Percentiles rank a stretch among this genome's conserved stretches.
These are phyloP conservation scores for Drosophila paracracens DNA, from an alignment of 2,888 invertebrate species.

Conservation along the genomic window DNA sequence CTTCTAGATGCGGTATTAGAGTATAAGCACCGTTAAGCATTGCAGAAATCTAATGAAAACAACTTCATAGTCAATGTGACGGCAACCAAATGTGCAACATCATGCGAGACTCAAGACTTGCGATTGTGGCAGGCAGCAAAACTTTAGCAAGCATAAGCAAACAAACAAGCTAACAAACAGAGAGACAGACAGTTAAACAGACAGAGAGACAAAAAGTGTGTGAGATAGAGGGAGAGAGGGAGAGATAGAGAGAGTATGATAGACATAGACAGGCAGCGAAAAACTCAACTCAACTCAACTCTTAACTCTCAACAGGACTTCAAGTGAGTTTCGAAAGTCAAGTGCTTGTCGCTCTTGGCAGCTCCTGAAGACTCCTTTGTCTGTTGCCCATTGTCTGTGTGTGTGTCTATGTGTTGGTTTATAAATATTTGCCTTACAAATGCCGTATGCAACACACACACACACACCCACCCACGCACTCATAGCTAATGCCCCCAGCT, in stretches of 20 bases:
- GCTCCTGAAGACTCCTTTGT: conserved; percentile 55
- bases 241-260: conserved; percentile 7
- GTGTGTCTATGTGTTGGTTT: conserved; percentile 60
- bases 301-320: conserved; percentile 63
- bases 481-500: conserved; percentile 19
- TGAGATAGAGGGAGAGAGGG: conserved; percentile 2
- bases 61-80: conserved; percentile 49
- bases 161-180: conserved; percentile 45
- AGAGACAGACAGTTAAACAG: conserved; percentile 15
- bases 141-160: conserved; percentile 59
- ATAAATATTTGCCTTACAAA: conserved; percentile 76
- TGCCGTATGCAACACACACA: conserved; percentile 40
- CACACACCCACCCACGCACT: not conserved
- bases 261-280: conserved; percentile 22
- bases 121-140: conserved; percentile 46
- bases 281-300: conserved; percentile 53
- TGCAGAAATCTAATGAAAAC: conserved; percentile 64
- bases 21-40: conserved; percentile 54
- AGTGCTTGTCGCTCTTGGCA: conserved; percentile 76
- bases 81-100: conserved; percentile 68
- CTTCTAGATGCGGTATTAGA: not conserved
- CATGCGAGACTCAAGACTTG: conserved; percentile 28
- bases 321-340: conserved; percentile 78
- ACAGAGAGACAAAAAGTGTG: conserved; percentile 4
- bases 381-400: conserved; percentile 8